phyloP scores from a whole-genome alignment of 37 sponge, comb jelly and placozoan species.

The Theonella swinhoei region DNA sequence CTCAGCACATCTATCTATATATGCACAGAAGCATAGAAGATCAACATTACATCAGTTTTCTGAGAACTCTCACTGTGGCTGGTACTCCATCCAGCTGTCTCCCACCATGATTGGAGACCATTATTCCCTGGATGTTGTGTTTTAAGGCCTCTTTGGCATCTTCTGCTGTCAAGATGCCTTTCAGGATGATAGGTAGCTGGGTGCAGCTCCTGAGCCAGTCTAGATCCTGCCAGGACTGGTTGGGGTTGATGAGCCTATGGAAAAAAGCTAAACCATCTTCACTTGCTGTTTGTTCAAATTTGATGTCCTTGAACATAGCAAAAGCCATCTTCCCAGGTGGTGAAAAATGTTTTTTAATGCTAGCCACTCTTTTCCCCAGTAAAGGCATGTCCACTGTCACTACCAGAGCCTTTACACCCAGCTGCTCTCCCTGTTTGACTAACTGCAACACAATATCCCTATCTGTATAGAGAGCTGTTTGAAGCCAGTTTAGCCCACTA shows the following conservation, averaged over 20 bases:
- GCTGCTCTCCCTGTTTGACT: constrained; percentile 56
- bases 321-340: constrained; percentile 68
- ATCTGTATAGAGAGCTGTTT: constrained; percentile 68
- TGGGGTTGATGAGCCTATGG: constrained; percentile 46
- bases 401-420: constrained; percentile 72
- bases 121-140: constrained; percentile 68
- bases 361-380: constrained; percentile 31
- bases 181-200: constrained; percentile 69
- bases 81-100: constrained; percentile 86
- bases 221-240: constrained; percentile 71
- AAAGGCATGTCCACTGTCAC: constrained; percentile 63
- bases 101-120: constrained; percentile 92
- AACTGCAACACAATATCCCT: constrained; percentile 40
- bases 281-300: not conserved
- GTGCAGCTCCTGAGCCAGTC: constrained; percentile 74
- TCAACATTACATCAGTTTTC: too few relatives aligned
- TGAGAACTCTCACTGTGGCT: constrained; percentile 59
- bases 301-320: constrained; percentile 55
- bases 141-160: constrained; percentile 71
- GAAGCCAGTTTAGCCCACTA: constrained; percentile 75
- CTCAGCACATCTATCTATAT: constrained; percentile 66
- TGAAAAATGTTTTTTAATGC: constrained; percentile 40
- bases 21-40: too few relatives aligned
- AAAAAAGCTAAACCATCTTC: constrained; percentile 34
- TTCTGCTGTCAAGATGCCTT: constrained; percentile 80